phyloP scores from a whole-genome alignment of 1,140 invertebrate genomes.

The Odontomachus brunneus region DNA sequence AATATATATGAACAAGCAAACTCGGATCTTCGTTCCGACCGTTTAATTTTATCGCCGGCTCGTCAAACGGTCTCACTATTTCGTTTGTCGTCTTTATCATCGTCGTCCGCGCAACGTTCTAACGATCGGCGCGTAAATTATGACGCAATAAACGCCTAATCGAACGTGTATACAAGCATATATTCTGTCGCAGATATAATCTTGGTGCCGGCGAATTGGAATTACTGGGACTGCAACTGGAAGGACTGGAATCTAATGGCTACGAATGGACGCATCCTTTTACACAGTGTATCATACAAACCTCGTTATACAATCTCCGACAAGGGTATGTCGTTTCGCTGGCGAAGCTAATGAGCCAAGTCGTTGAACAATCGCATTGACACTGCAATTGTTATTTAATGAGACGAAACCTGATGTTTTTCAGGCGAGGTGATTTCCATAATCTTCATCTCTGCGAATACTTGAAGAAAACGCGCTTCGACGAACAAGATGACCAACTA shows the following conservation, averaged over 20 bases:
- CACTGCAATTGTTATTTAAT: not conserved
- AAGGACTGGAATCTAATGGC: constrained; percentile 88
- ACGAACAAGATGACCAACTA: constrained; percentile 38
- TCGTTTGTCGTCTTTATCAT: constrained; percentile 24
- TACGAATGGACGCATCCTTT: constrained; percentile 93
- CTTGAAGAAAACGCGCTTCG: constrained; percentile 36
- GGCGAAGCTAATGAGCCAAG: not conserved
- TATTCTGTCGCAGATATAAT: constrained; percentile 85
- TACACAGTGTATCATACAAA: constrained; percentile 93
- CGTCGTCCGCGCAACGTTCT: constrained; percentile 18
- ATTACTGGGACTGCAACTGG: constrained; percentile 89
- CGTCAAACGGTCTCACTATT: constrained; percentile 43
- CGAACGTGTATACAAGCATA: not conserved
- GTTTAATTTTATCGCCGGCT: constrained; percentile 29
- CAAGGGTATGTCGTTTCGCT: constrained; percentile 82
- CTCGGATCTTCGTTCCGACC: constrained; percentile 7
- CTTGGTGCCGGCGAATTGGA: constrained; percentile 88
- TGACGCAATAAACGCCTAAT: constrained; percentile 4
- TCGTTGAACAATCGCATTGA: not conserved
- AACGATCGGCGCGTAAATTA: not conserved
- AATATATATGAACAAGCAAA: not conserved
- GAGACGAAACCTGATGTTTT: constrained; percentile 1
- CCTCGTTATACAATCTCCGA: constrained; percentile 89
- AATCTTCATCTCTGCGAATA: constrained; percentile 68
- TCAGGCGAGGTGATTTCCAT: constrained; percentile 42